Percentiles rank a stretch among this genome's conserved stretches.
Evolutionary conservation across 1,140 invertebrate species (phyloP).

Genomic region (Drosophila chauvacae): DNA sequence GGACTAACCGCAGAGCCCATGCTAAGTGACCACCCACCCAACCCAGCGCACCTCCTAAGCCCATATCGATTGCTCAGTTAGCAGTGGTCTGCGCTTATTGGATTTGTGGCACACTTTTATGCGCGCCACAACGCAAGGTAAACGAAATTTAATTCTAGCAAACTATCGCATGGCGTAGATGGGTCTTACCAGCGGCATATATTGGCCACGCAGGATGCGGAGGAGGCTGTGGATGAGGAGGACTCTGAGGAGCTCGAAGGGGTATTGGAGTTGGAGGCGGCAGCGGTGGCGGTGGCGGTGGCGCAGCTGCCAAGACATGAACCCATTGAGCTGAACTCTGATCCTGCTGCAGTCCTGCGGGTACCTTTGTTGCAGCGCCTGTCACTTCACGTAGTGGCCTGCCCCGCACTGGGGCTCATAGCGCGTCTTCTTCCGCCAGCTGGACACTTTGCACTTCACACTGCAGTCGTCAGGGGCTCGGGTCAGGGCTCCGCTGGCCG

Average conservation of each 20-base stretch:
- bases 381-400: slow-evolving; percentile 12
- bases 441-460: slow-evolving; percentile 20
- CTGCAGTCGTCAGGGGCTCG: slow-evolving; percentile 31
- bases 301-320: slow-evolving; percentile 74
- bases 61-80: slow-evolving; percentile 62
- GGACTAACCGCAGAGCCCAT: not conserved
- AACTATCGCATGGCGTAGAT: slow-evolving; percentile 23
- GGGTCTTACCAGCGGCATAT: slow-evolving; percentile 60
- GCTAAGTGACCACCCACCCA: slow-evolving; percentile 2
- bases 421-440: slow-evolving; percentile 9
- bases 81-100: slow-evolving; percentile 49
- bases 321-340: slow-evolving; percentile 60
- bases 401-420: slow-evolving; percentile 11
- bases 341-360: slow-evolving; percentile 9
- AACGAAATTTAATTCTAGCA: slow-evolving; percentile 68
- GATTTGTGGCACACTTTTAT: slow-evolving; percentile 65
- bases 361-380: slow-evolving; percentile 11
- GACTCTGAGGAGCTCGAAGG: slow-evolving; percentile 33
- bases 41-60: slow-evolving; percentile 24
- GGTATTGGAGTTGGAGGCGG: slow-evolving; percentile 14
- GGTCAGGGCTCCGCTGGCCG: slow-evolving; percentile 60
- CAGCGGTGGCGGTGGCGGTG: slow-evolving; percentile 37
- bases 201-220: slow-evolving; percentile 55
- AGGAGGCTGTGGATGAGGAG: slow-evolving; percentile 47
- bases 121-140: slow-evolving; percentile 39